Evolutionary conservation across 2,888 invertebrate genomes (phyloP).

Genomic region (Callinectes sapidus): DNA sequence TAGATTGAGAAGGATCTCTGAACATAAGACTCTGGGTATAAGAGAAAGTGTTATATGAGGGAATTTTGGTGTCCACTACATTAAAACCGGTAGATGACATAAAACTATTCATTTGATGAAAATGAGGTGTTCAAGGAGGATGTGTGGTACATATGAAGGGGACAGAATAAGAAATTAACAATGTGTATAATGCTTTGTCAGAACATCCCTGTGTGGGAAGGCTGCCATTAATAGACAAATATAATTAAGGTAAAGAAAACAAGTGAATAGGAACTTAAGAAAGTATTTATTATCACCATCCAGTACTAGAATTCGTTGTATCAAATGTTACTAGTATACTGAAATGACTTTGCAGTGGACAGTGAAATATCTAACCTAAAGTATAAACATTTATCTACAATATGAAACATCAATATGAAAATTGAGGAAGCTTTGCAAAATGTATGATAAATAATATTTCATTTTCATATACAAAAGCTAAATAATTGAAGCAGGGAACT

Average conservation of each 20-base stretch:
- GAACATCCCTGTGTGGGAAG: background rate
- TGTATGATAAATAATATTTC: slow-evolving; percentile 19
- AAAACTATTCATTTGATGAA: no score
- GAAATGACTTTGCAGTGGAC: background rate
- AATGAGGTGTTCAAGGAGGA: no score
- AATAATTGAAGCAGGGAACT: background rate
- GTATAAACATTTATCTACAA: slow-evolving; percentile 34
- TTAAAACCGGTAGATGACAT: no score
- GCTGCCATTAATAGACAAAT: background rate
- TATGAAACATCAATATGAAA: slow-evolving; percentile 12
- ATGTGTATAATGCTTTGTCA: background rate
- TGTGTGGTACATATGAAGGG: no score
- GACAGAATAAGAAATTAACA: background rate
- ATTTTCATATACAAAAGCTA: slow-evolving; percentile 31
- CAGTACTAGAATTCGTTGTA: slow-evolving; percentile 33
- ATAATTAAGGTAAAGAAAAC: background rate
- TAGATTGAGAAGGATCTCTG: no score
- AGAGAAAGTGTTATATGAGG: no score
- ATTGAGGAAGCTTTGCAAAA: background rate
- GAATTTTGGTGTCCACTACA: no score
- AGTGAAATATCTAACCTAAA: slow-evolving; percentile 11
- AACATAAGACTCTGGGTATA: no score
- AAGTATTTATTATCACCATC: slow-evolving; percentile 28
- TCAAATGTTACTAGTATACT: slow-evolving; percentile 34
- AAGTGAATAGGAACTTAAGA: slow-evolving; percentile 5